A percentile compares a stretch with the other conserved stretches of the same genome.
phyloP scores from a whole-genome alignment of 2,888 invertebrate genomes.

The Chironomus tentans region DNA sequence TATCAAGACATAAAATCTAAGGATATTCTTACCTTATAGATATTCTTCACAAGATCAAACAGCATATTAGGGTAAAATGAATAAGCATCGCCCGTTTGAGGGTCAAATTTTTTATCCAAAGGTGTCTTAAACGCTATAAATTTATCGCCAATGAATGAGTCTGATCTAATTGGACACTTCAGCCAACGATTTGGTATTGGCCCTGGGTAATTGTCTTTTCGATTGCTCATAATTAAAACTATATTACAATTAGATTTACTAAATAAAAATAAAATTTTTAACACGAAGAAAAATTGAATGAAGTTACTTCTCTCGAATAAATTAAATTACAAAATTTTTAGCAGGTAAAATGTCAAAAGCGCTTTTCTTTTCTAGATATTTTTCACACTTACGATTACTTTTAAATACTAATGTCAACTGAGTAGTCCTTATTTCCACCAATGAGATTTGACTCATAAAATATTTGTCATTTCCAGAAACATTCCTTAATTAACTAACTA shows the following conservation, averaged over 20 bases:
- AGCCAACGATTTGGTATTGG: slow-evolving; percentile 82
- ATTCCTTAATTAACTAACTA: too few relatives aligned
- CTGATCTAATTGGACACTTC: slow-evolving; percentile 74
- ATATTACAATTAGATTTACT: neutral
- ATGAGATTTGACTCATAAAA: too few relatives aligned
- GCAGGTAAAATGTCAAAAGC: too few relatives aligned
- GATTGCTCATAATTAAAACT: slow-evolving; percentile 1
- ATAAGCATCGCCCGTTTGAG: slow-evolving; percentile 71
- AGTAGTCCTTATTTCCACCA: too few relatives aligned
- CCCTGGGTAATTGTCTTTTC: slow-evolving; percentile 42
- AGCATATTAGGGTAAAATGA: slow-evolving; percentile 85
- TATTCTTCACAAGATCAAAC: slow-evolving; percentile 62
- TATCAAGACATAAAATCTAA: neutral
- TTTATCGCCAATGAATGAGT: slow-evolving; percentile 61
- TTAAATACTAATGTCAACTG: too few relatives aligned
- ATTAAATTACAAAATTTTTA: too few relatives aligned
- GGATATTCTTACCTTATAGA: slow-evolving; percentile 54
- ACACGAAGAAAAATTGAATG: too few relatives aligned
- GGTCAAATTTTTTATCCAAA: slow-evolving; percentile 69
- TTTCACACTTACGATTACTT: too few relatives aligned
- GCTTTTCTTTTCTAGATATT: too few relatives aligned
- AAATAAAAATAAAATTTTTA: neutral
- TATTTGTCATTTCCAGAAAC: too few relatives aligned
- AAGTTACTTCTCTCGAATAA: too few relatives aligned
- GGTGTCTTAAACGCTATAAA: slow-evolving; percentile 96